Base-by-base conservation (phyloP, 2,888 invertebrate species). In the Polyommatus icarus region DNA sequence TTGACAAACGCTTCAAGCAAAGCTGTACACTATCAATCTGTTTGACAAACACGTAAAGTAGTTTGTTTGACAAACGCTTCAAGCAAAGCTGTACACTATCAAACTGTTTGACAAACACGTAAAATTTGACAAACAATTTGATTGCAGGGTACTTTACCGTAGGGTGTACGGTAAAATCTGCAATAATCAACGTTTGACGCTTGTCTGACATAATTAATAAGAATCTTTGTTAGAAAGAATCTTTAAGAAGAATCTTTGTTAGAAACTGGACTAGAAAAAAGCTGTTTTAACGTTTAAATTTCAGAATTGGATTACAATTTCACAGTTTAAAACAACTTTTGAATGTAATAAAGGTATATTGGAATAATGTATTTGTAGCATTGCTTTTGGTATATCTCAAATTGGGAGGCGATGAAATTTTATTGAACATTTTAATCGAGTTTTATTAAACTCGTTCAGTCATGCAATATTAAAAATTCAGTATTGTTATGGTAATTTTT, bases 351-450 rank as follows among this genome's bases (percentile, higher is more conserved):
- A 67, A 29, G 67, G 5, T 32, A 67, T 67, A 32, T 67, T 67
- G 67, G 29, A 67, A 32, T 67, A 24, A 29, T 67, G 61, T 67
- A 12, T 67, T 20, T 67, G 29, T 20, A 59, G 20, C 24, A 61
- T 24, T 32, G 20, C 67, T 67, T 67, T 67, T 29, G 15, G 24
- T 29, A 12, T 67, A 67, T 67, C 29, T 67, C 24, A 15, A 67
- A 67, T 61, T 24, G 12, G 20, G 24, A 61, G 20, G 61, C 61
- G 61, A 61, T 61, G 12, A 24, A 12, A 3, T 67, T 67, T 67
- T 67, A 67, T 67, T 67, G 61, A 67, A 67, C 59, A 59, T 59
- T 59, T 57, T 59, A 54, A 54, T 54, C 54, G 54, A 54, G 18
- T 54, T 18, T 54, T 18, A 54, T 54, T 54, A 5, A 54, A 54